Percentiles rank a stretch among this genome's conserved stretches.
phyloP scores from a whole-genome alignment of 2,797 vertebrate species.

The Gymnopithys bicolor region DNA sequence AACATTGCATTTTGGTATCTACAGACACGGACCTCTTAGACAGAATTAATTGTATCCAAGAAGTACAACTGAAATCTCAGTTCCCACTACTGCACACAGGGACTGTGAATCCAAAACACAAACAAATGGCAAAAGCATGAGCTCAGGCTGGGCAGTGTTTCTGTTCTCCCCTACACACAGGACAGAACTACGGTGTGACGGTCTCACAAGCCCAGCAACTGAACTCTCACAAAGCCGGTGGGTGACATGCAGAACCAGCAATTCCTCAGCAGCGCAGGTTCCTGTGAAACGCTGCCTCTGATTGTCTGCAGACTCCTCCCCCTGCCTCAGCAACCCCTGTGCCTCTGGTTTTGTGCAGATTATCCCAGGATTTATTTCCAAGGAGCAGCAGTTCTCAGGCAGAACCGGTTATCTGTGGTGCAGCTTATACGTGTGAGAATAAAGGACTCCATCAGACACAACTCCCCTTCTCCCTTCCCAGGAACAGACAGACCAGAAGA shows the following conservation, averaged over 20 bases:
- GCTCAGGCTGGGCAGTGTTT: not conserved
- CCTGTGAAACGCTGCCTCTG: not conserved
- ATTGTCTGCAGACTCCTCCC: not conserved
- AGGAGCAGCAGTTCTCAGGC: not conserved
- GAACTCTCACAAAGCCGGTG: rapidly evolving
- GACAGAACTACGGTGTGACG: not conserved
- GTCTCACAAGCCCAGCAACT: not conserved
- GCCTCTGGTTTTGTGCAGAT: not conserved
- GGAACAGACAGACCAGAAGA: not conserved
- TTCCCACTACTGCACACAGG: not conserved
- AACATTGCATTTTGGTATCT: not conserved
- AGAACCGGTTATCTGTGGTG: not conserved
- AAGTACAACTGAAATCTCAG: not conserved
- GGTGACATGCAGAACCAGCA: not conserved
- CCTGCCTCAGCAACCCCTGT: not conserved
- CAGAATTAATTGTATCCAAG: not conserved
- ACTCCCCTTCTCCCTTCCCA: not conserved
- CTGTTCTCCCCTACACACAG: not conserved
- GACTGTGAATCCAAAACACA: not conserved
- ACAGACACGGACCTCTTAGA: not conserved
- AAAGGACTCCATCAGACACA: not conserved
- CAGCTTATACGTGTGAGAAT: not conserved
- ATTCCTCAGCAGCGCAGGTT: not conserved
- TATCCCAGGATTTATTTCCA: not conserved
- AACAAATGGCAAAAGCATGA: not conserved